These are phyloP conservation scores for Agapornis roseicollis DNA, from an alignment of 2,113 vertebrate species.

Conservation along the genomic window DNA sequence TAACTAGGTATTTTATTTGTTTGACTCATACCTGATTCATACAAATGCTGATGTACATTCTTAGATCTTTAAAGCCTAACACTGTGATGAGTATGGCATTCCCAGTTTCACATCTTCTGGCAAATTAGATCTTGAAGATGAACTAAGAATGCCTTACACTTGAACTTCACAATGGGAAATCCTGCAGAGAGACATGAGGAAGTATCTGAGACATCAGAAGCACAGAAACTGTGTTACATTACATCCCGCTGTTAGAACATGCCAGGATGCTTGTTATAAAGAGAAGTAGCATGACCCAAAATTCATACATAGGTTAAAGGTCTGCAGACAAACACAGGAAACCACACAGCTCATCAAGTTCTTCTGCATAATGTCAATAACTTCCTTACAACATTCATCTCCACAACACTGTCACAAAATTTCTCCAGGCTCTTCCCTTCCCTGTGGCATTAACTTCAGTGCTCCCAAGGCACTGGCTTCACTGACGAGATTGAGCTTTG, in stretches of 20 bases:
- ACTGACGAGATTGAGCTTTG: neutral
- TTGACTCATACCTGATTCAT: neutral
- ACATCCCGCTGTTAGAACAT: neutral
- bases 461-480: neutral
- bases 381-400: neutral
- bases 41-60: neutral
- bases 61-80: neutral
- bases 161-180: constrained; percentile 1
- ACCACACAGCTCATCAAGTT: neutral
- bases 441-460: neutral
- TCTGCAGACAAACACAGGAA: constrained; percentile 35
- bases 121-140: neutral
- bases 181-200: constrained; percentile 27
- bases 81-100: neutral
- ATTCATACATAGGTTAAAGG: constrained; percentile 36
- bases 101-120: neutral
- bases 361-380: neutral
- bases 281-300: neutral
- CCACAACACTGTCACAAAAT: neutral
- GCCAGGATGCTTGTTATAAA: neutral
- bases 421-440: neutral
- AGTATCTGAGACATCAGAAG: constrained; percentile 22
- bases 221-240: constrained; percentile 22
- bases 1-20: neutral
- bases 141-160: constrained; percentile 11